These are phyloP conservation scores for Coracopsis vasa DNA, from an alignment of 2,113 vertebrate genomes.

Conservation along the genomic window DNA sequence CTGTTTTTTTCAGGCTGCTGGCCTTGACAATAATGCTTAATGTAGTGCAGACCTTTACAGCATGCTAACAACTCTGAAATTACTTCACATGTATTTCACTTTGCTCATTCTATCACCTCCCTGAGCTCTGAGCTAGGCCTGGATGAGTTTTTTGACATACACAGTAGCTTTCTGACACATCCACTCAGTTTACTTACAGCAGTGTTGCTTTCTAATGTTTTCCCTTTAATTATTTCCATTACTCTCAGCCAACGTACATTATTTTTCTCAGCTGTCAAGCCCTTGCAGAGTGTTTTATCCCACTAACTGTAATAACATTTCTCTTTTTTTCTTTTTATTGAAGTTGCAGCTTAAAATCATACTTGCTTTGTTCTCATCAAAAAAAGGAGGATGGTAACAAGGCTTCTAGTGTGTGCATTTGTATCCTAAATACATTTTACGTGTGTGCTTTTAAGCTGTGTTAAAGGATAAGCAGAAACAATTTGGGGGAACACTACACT, in stretches of 20 bases:
- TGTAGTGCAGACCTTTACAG: neutral
- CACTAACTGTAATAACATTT: neutral
- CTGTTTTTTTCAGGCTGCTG: neutral
- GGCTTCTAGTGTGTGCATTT: neutral
- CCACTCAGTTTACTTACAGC: neutral
- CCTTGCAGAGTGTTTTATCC: conserved; percentile 34
- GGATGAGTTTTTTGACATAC: neutral
- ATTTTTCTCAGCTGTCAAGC: conserved; percentile 29
- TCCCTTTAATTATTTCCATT: conserved; percentile 59
- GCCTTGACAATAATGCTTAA: neutral
- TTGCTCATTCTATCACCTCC: neutral
- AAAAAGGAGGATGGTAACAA: conserved; percentile 25
- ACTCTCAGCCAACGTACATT: neutral
- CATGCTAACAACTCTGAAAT: neutral
- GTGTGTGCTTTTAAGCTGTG: neutral
- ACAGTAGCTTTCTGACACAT: neutral
- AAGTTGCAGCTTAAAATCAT: conserved; percentile 27
- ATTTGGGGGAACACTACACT: neutral
- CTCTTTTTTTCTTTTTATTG: neutral
- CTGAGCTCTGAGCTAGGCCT: neutral
- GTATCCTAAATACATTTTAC: neutral
- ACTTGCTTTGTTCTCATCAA: conserved; percentile 36
- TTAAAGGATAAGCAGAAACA: neutral
- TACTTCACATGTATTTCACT: neutral
- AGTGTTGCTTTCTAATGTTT: neutral